A percentile compares a stretch with the other conserved stretches of the same genome.
Evolutionary conservation across 2,797 vertebrate genomes (phyloP).

Genomic region (Ispidina lecontei): DNA sequence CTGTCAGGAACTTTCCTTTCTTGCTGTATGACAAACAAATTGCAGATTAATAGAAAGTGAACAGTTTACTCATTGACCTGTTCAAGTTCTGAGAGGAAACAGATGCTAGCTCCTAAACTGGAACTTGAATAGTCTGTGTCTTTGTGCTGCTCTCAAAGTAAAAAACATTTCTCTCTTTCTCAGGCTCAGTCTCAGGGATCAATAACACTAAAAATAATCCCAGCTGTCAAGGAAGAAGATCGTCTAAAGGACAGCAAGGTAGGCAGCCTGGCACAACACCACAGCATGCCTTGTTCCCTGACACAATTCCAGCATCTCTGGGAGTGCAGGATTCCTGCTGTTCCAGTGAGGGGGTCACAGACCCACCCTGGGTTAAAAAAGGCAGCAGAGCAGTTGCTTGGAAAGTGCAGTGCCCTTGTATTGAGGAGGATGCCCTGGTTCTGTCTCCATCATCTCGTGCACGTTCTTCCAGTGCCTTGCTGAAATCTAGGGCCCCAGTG

Average conservation of each 20-base stretch:
- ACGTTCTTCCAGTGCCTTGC: neutral
- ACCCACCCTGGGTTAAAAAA: neutral
- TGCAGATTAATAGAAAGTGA: neutral
- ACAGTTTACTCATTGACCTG: neutral
- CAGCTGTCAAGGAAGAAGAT: slow-evolving; percentile 91
- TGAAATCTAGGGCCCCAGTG: neutral
- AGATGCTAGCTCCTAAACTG: neutral
- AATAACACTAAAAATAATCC: slow-evolving; percentile 95
- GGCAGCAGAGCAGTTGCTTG: neutral
- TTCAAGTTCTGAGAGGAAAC: neutral
- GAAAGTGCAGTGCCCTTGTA: neutral
- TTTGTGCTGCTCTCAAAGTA: neutral
- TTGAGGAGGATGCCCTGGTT: neutral
- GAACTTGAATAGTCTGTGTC: neutral
- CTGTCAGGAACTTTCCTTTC: neutral
- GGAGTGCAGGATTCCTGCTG: neutral
- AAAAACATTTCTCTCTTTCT: neutral
- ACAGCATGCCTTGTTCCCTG: fast-evolving
- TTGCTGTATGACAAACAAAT: neutral
- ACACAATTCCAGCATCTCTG: neutral
- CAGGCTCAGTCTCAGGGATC: slow-evolving; percentile 95
- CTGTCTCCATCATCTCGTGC: neutral
- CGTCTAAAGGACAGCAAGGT: slow-evolving; percentile 91
- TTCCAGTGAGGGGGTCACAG: neutral
- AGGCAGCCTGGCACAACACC: neutral